phyloP scores from a whole-genome alignment of 2,888 invertebrate species.

The Ennomos quercinarius region DNA sequence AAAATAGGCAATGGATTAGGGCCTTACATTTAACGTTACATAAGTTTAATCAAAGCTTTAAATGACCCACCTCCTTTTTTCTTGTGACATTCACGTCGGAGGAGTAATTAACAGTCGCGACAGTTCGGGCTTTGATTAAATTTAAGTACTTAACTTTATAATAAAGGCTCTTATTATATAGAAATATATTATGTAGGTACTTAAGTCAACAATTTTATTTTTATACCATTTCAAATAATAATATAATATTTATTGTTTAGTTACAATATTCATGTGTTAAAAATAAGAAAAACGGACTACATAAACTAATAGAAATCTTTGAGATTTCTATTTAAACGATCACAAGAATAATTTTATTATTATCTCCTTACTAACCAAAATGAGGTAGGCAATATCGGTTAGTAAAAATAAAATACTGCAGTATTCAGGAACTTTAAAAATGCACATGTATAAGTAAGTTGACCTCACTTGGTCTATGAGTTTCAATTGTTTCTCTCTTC shows the following conservation, averaged over 20 bases:
- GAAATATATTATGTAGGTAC: too few relatives aligned
- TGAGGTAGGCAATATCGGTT: conserved; percentile 47
- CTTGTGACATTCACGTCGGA: too few relatives aligned
- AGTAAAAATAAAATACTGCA: conserved; percentile 50
- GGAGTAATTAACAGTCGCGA: too few relatives aligned
- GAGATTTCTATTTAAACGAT: conserved; percentile 6
- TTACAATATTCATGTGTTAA: not conserved
- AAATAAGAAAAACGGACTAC: not conserved
- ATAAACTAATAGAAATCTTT: conserved; percentile 9
- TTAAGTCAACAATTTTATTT: not conserved
- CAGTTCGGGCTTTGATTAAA: too few relatives aligned
- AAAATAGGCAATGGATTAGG: too few relatives aligned
- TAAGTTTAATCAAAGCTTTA: too few relatives aligned
- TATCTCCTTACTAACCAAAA: conserved; percentile 33
- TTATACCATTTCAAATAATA: too few relatives aligned
- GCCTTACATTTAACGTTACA: too few relatives aligned
- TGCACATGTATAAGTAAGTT: conserved; percentile 45
- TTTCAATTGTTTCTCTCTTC: conserved; percentile 37
- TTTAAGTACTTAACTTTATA: too few relatives aligned
- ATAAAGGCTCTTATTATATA: too few relatives aligned
- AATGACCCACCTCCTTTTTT: too few relatives aligned
- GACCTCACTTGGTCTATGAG: conserved; percentile 42
- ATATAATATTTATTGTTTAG: not conserved
- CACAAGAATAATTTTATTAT: conserved; percentile 7
- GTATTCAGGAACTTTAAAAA: conserved; percentile 43